Evolutionary conservation across 2,113 vertebrate species (phyloP).

Genomic region (Isichthys henryi): DNA sequence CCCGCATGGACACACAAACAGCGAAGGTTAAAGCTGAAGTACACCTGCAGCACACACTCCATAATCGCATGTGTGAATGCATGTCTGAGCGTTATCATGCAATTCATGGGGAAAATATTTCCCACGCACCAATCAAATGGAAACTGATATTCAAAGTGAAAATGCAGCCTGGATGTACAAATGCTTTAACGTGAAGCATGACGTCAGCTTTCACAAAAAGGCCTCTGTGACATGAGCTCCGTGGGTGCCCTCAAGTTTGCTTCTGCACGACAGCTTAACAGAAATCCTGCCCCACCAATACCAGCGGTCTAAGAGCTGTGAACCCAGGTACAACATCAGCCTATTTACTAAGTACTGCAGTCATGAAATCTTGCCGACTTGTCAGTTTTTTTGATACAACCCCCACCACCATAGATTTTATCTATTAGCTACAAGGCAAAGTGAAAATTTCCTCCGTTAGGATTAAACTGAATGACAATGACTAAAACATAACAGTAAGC

Average conservation of each 20-base stretch:
- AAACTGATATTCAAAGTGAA: conserved; percentile 10
- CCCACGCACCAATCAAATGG: neutral
- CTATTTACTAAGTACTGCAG: neutral
- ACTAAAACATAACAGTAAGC: neutral
- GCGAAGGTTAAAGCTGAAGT: neutral
- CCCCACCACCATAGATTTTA: neutral
- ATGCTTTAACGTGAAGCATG: neutral
- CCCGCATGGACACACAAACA: neutral
- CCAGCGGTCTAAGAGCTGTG: neutral
- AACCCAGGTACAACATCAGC: too few relatives aligned
- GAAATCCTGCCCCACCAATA: neutral
- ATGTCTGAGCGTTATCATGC: neutral
- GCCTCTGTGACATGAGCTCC: neutral
- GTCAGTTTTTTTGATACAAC: too few relatives aligned
- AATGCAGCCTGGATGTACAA: neutral
- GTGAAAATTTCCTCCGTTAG: neutral
- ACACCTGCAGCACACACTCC: neutral
- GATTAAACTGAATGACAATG: neutral
- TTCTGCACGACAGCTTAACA: neutral
- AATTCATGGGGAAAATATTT: neutral
- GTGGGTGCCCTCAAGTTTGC: neutral
- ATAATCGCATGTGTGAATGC: neutral
- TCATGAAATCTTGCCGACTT: neutral
- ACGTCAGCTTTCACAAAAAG: neutral
- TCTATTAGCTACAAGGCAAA: neutral